A percentile compares a stretch with the other conserved stretches of the same genome.
phyloP scores from a whole-genome alignment of 2,888 invertebrate species.

The Galeruca laticollis region DNA sequence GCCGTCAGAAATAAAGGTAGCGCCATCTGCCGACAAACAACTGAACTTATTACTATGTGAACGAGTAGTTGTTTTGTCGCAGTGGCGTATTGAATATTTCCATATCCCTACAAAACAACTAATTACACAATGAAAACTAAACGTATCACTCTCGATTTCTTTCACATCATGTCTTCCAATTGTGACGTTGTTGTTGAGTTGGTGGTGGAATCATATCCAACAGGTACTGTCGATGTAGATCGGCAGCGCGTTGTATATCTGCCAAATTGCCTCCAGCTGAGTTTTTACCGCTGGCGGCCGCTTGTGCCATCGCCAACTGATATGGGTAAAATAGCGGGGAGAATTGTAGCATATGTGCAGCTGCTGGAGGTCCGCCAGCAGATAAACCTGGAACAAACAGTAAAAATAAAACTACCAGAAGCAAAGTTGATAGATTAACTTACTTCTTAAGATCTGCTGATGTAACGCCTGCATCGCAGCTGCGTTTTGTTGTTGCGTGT shows the following conservation, averaged over 20 bases:
- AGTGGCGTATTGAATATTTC: background rate
- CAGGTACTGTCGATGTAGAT: conserved; percentile 93
- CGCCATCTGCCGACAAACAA: background rate
- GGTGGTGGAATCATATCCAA: conserved; percentile 92
- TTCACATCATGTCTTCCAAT: conserved; percentile 73
- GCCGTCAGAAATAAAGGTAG: background rate
- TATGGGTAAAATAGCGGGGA: conserved; percentile 90
- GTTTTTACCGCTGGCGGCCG: conserved; percentile 65
- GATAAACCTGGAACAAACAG: conserved; percentile 67
- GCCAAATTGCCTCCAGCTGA: conserved; percentile 73
- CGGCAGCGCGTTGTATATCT: conserved; percentile 87
- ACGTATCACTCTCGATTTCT: conserved; percentile 26
- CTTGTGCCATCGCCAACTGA: conserved; percentile 88
- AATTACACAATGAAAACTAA: conserved; percentile 1
- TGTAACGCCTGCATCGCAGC: conserved; percentile 88
- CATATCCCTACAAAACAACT: background rate
- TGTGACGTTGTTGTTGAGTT: conserved; percentile 68
- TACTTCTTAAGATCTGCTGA: conserved; percentile 86
- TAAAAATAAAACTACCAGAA: conserved; percentile 1
- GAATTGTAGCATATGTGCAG: conserved; percentile 91
- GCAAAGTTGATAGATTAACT: conserved; percentile 40
- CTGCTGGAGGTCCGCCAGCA: conserved; percentile 77
- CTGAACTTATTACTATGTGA: no score
- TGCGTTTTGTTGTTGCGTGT: conserved; percentile 67
- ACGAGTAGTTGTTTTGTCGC: background rate